phyloP scores from a whole-genome alignment of 2,888 invertebrate genomes.

The Spialia ferax region DNA sequence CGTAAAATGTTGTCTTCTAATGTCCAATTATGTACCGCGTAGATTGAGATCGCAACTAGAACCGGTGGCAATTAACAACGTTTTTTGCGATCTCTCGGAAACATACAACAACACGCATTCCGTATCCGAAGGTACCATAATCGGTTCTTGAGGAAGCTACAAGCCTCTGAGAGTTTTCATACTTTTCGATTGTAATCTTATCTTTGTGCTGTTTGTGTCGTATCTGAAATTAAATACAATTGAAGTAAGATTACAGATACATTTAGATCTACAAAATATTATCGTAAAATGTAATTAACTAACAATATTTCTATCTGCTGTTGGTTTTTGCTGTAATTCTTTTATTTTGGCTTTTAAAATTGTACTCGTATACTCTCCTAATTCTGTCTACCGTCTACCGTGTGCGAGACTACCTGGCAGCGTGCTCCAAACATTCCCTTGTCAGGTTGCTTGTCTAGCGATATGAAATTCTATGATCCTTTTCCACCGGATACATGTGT shows the following conservation, averaged over 20 bases:
- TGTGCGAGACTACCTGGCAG: not conserved
- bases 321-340: not conserved
- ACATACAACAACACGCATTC: constrained; percentile 29
- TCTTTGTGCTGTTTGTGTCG: too few species aligned
- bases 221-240: too few species aligned
- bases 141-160: constrained; percentile 24
- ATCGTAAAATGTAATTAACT: too few species aligned
- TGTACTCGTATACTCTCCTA: not conserved
- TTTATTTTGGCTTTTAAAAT: not conserved
- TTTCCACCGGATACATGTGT: constrained; percentile 24
- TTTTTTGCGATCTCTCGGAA: constrained; percentile 35
- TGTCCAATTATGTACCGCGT: constrained; percentile 28
- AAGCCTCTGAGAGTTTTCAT: constrained; percentile 22
- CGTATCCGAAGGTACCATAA: constrained; percentile 26
- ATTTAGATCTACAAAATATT: not conserved
- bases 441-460: constrained; percentile 13
- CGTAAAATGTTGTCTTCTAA: constrained; percentile 34
- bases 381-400: constrained; percentile 1
- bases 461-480: constrained; percentile 15
- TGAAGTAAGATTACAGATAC: too few species aligned
- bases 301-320: not conserved
- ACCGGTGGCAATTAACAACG: constrained; percentile 35
- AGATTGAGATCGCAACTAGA: constrained; percentile 35
- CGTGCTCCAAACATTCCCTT: not conserved
- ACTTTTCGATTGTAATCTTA: not conserved